These are phyloP conservation scores for Lepeophtheirus nordmannii DNA, from an alignment of 2,888 invertebrate species.

Conservation along the genomic window DNA sequence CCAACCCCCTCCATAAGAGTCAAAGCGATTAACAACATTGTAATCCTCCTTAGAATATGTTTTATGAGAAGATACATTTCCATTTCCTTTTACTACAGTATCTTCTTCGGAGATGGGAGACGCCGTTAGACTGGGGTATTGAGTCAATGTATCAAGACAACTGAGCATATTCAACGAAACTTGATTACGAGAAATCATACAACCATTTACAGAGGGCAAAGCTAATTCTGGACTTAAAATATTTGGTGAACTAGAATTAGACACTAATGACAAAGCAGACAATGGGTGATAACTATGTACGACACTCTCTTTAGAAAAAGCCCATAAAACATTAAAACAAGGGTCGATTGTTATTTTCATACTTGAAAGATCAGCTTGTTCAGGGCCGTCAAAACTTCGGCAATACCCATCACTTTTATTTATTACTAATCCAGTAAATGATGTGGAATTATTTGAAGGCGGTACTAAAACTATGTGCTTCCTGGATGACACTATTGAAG, in stretches of 20 bases:
- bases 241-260: slow-evolving; percentile 36
- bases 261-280: background rate
- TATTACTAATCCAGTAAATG: slow-evolving; percentile 72
- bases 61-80: slow-evolving; percentile 35
- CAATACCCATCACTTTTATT: slow-evolving; percentile 76
- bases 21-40: slow-evolving; percentile 68
- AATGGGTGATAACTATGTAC: slow-evolving; percentile 4
- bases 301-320: slow-evolving; percentile 32
- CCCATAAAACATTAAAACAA: slow-evolving; percentile 82
- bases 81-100: background rate
- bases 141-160: slow-evolving; percentile 68
- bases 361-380: slow-evolving; percentile 68
- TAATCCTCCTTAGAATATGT: slow-evolving; percentile 63
- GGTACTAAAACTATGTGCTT: slow-evolving; percentile 54
- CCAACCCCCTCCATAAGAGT: slow-evolving; percentile 89
- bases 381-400: slow-evolving; percentile 59
- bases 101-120: background rate
- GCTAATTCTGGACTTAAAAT: slow-evolving; percentile 66
- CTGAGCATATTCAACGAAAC: slow-evolving; percentile 78
- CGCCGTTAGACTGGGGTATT: slow-evolving; percentile 26
- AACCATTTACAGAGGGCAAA: slow-evolving; percentile 46
- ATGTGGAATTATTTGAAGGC: slow-evolving; percentile 52
- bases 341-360: slow-evolving; percentile 73
- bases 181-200: slow-evolving; percentile 40
- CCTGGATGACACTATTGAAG: background rate